phyloP scores from a whole-genome alignment of 2,888 invertebrate genomes.

The Strigamia maritima region DNA sequence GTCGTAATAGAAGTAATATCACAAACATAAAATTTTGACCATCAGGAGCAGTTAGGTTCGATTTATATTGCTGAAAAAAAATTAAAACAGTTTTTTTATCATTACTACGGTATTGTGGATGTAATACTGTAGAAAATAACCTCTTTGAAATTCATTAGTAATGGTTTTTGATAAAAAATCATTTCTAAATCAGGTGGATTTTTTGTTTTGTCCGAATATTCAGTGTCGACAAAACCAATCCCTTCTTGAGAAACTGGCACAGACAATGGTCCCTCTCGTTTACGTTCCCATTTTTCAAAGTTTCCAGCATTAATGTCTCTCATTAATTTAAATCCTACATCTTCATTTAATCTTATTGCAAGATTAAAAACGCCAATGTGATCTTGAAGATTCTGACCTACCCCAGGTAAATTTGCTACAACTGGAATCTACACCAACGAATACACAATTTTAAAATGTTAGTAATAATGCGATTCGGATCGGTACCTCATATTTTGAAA shows the following conservation, averaged over 20 bases:
- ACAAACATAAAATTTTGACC: neutral
- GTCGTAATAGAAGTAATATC: neutral
- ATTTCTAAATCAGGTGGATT: slow-evolving; percentile 27
- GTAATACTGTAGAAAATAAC: neutral
- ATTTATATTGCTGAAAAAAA: neutral
- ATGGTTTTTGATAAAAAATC: neutral
- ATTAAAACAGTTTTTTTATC: neutral
- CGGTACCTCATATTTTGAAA: neutral
- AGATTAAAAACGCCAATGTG: slow-evolving; percentile 47
- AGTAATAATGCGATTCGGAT: neutral
- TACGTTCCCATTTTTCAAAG: slow-evolving; percentile 33
- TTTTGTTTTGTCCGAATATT: neutral
- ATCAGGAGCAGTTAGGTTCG: neutral
- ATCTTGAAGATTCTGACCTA: slow-evolving; percentile 57
- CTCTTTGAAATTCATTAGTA: neutral
- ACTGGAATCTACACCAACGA: slow-evolving; percentile 50
- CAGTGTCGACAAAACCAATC: slow-evolving; percentile 19
- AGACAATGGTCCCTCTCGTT: slow-evolving; percentile 25
- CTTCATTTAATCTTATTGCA: neutral
- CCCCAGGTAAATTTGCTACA: slow-evolving; percentile 54
- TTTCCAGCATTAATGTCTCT: slow-evolving; percentile 4
- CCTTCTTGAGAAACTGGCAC: slow-evolving; percentile 16
- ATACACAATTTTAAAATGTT: neutral
- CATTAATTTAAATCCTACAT: slow-evolving; percentile 12
- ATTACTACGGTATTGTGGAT: neutral